Percentiles rank a stretch among this genome's conserved stretches.
Conservation (phyloP, 2,797 vertebrate species). For the Simalia tracyae region DNA sequence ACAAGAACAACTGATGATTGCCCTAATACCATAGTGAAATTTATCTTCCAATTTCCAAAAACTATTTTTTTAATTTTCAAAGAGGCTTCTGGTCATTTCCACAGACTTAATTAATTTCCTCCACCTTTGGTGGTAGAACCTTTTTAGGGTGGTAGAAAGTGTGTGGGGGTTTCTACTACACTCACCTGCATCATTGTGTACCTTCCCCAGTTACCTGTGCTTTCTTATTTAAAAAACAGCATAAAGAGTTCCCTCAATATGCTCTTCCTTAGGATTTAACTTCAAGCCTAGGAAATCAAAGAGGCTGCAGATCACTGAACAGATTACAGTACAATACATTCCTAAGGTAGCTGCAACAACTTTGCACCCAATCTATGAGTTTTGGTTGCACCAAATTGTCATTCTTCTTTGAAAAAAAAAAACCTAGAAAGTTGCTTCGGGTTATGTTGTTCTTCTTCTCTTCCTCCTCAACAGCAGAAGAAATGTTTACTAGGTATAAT, state of each 20-base stretch:
- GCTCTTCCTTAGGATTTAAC: background rate
- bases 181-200: background rate
- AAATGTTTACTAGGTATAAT: background rate
- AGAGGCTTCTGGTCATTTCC: background rate
- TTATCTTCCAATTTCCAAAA: background rate
- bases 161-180: background rate
- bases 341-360: background rate
- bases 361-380: background rate
- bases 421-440: background rate
- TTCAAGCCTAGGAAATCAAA: background rate
- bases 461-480: background rate
- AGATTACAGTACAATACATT: background rate
- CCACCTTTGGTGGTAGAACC: background rate
- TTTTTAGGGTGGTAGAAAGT: background rate
- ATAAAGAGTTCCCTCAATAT: background rate
- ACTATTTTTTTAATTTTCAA: background rate
- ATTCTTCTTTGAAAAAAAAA: background rate
- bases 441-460: background rate
- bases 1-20: background rate
- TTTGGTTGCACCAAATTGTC: background rate
- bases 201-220: background rate
- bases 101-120: background rate
- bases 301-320: background rate
- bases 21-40: background rate
- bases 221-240: background rate